Conservation (phyloP, 2,888 invertebrate genomes). For the Dugesia japonica region DNA sequence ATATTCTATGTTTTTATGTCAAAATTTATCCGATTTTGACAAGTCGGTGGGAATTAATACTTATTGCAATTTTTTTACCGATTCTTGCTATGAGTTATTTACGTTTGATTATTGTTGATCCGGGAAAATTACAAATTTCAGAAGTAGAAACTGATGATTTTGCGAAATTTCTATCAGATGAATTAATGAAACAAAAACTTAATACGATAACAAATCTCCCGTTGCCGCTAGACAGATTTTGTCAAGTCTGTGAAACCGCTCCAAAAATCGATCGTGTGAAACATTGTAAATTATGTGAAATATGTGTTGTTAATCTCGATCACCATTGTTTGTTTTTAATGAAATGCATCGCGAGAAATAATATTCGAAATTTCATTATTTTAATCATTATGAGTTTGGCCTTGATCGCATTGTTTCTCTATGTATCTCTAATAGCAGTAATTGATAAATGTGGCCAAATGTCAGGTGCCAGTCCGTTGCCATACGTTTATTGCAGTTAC, state of each 20-base stretch:
- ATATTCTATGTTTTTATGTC: slow-evolving; percentile 36
- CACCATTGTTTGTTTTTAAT: slow-evolving; percentile 47
- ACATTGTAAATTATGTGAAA: slow-evolving; percentile 44
- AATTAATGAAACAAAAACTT: neutral
- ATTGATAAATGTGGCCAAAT: slow-evolving; percentile 32
- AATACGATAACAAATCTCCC: neutral
- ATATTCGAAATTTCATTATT: slow-evolving; percentile 42
- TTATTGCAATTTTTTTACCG: neutral
- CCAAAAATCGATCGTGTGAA: slow-evolving; percentile 36
- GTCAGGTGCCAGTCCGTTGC: slow-evolving; percentile 32
- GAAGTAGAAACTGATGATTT: neutral
- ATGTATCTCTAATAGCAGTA: slow-evolving; percentile 10
- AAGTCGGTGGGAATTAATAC: neutral
- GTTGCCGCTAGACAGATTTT: slow-evolving; percentile 3
- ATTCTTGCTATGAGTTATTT: neutral
- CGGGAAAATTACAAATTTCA: neutral
- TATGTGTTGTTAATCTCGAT: slow-evolving; percentile 43
- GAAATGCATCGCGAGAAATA: slow-evolving; percentile 42
- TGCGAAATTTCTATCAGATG: neutral
- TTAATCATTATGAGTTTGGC: slow-evolving; percentile 38
- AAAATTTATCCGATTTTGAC: neutral
- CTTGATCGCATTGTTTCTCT: slow-evolving; percentile 39
- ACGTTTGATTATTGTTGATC: neutral
- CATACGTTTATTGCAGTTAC: slow-evolving; percentile 36
- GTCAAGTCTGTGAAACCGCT: slow-evolving; percentile 22